Evolutionary conservation across 1,140 invertebrate species (phyloP).

Genomic region (Zaprionus africanus): DNA sequence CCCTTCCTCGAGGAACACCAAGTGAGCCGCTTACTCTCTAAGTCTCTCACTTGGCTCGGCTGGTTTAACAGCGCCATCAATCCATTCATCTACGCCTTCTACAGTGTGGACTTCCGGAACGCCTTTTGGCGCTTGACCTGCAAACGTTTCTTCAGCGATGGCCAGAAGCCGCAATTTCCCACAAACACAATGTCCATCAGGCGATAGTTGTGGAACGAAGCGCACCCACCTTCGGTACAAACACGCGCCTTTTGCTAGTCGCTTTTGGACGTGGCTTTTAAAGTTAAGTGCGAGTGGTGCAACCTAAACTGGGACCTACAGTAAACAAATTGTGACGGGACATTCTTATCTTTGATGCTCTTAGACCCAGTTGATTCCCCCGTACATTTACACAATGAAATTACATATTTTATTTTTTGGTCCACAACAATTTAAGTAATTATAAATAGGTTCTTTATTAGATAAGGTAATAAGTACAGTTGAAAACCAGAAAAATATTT

Average conservation of each 20-base stretch:
- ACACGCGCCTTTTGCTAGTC: background rate
- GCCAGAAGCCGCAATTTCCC: conserved; percentile 79
- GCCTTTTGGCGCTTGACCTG: conserved; percentile 93
- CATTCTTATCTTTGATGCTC: background rate
- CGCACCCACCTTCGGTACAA: conserved; percentile 5
- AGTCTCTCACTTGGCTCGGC: conserved; percentile 94
- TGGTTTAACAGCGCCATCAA: conserved; percentile 97
- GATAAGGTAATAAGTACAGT: background rate
- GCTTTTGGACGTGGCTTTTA: background rate
- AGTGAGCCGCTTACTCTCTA: conserved; percentile 88
- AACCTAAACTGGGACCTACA: conserved; percentile 1
- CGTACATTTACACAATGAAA: conserved; percentile 1
- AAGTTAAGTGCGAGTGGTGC: background rate
- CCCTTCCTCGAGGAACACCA: conserved; percentile 88
- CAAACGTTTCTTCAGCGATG: conserved; percentile 85
- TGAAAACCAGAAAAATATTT: background rate
- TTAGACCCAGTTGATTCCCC: background rate
- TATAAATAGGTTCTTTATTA: background rate
- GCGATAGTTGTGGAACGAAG: conserved; percentile 58
- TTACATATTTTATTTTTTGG: background rate
- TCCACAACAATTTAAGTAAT: background rate
- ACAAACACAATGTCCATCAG: conserved; percentile 82
- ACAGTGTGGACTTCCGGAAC: conserved; percentile 92
- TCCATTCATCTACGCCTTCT: conserved; percentile 95
- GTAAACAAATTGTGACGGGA: conserved; percentile 6